phyloP scores from a whole-genome alignment of 2,797 vertebrate genomes.

The Podarcis lilfordi region DNA sequence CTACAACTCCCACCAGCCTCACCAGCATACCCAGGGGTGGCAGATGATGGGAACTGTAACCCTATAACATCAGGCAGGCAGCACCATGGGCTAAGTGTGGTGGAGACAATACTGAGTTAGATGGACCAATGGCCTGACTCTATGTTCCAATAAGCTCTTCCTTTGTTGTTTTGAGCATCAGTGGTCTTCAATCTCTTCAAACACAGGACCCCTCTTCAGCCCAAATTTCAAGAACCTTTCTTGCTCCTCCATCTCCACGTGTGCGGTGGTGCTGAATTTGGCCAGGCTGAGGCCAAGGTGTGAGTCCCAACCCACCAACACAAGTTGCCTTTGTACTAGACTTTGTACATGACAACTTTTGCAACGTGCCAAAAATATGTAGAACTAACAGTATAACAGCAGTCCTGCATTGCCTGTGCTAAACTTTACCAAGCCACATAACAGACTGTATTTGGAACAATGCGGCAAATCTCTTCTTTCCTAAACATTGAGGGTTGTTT shows the following conservation, averaged over 20 bases:
- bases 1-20: too few species aligned
- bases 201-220: neutral
- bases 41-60: too few species aligned
- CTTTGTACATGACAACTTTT: neutral
- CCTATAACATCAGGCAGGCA: too few species aligned
- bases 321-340: neutral
- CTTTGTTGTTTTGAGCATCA: accelerated
- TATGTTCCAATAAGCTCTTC: slow-evolving; percentile 23
- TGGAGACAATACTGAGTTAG: too few species aligned
- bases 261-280: neutral
- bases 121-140: neutral
- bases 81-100: too few species aligned
- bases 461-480: neutral
- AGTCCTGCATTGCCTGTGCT: neutral
- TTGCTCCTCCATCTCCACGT: too few species aligned
- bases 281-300: neutral
- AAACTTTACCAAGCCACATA: slow-evolving; percentile 23
- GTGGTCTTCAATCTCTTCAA: neutral
- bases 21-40: too few species aligned
- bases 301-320: neutral
- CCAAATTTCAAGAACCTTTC: neutral
- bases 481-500: neutral
- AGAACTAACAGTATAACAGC: neutral
- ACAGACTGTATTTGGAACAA: slow-evolving; percentile 10
- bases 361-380: neutral